phyloP scores from a whole-genome alignment of 2,888 invertebrate genomes.

The Drosophila imparisetae region DNA sequence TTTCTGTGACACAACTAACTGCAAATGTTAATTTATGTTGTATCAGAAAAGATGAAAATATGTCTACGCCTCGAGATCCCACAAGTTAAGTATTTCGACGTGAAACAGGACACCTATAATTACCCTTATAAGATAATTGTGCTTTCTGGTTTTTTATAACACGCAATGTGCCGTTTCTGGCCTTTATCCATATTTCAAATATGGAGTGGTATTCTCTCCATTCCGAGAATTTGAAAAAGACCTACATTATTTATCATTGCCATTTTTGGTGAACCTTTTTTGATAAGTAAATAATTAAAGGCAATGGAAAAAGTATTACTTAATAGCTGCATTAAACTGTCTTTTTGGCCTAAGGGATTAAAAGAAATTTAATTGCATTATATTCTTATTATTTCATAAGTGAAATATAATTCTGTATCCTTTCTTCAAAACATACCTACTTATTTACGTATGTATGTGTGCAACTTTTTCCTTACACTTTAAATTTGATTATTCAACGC shows the following conservation, averaged over 20 bases:
- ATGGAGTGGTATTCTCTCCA: neutral
- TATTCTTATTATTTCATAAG: neutral
- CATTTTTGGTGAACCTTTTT: neutral
- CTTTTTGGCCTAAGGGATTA: neutral
- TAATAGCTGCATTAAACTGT: neutral
- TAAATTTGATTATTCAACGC: conserved; percentile 9
- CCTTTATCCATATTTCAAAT: neutral
- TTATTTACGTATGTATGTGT: neutral
- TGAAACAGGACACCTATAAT: neutral
- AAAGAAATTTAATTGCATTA: neutral
- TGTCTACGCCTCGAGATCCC: neutral
- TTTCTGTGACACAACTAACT: neutral
- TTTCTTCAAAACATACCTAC: neutral
- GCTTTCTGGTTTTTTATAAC: neutral
- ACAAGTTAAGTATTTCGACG: neutral
- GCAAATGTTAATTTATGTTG: neutral
- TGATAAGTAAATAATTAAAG: neutral
- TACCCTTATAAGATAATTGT: neutral
- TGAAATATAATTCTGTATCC: neutral
- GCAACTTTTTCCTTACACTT: neutral
- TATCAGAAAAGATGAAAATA: neutral
- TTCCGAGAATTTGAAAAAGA: neutral
- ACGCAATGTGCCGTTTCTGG: neutral
- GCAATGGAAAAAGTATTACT: neutral
- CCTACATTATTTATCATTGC: neutral